Percentiles rank a stretch among this genome's conserved stretches.
Evolutionary conservation across 1,140 invertebrate genomes (phyloP).

Genomic region (Diorhabda carinulata): DNA sequence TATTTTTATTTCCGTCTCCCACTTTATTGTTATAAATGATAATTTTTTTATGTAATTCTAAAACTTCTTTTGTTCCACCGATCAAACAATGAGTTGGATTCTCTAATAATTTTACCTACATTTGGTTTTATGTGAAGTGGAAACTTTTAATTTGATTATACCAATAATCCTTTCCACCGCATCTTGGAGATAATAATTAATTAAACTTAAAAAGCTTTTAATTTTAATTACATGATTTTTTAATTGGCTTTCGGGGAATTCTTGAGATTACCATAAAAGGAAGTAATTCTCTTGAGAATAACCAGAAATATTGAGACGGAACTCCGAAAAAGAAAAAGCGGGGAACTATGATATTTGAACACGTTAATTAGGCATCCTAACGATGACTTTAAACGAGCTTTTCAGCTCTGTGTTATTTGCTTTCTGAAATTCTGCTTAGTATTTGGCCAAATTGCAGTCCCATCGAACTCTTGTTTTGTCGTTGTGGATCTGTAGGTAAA

Average conservation of each 20-base stretch:
- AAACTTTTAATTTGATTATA: too few species aligned
- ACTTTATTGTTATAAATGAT: too few species aligned
- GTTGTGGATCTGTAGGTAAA: neutral
- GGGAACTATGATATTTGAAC: slow-evolving; percentile 14
- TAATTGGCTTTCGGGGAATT: slow-evolving; percentile 3
- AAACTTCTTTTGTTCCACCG: too few species aligned
- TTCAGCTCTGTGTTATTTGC: slow-evolving; percentile 6
- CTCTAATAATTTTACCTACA: too few species aligned
- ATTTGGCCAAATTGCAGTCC: slow-evolving; percentile 14
- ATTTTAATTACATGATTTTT: slow-evolving; percentile 4
- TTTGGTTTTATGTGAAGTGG: too few species aligned
- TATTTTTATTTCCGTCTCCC: too few species aligned
- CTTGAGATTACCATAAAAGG: slow-evolving; percentile 1
- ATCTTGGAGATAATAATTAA: too few species aligned
- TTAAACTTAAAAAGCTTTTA: neutral
- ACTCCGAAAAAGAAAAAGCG: neutral
- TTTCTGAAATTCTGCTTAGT: slow-evolving; percentile 9
- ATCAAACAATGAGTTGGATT: too few species aligned
- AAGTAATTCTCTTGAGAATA: slow-evolving; percentile 3
- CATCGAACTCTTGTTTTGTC: neutral
- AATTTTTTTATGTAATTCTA: too few species aligned
- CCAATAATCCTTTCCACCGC: neutral
- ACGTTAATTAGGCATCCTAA: slow-evolving; percentile 13
- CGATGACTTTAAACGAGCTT: slow-evolving; percentile 8
- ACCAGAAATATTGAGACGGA: slow-evolving; percentile 1